These are phyloP conservation scores for Emydoidea blandingii DNA, from an alignment of 2,797 vertebrate species.

Conservation along the genomic window DNA sequence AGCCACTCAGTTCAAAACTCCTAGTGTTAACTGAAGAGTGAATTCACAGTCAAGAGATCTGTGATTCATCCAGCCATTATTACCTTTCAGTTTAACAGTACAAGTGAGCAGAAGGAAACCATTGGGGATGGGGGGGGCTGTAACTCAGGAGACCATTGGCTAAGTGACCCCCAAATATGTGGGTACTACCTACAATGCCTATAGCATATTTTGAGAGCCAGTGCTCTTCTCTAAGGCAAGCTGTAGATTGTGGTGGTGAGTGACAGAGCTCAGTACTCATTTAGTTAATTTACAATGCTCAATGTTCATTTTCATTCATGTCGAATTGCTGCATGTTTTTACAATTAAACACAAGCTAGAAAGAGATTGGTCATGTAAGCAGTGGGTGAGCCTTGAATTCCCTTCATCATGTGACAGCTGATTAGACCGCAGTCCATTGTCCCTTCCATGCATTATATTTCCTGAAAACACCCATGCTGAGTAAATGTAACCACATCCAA, in stretches of 20 bases:
- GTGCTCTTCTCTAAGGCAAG: fast-evolving
- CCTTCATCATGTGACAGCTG: not conserved
- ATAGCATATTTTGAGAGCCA: not conserved
- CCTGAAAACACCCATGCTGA: conserved; percentile 10
- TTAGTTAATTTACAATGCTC: not conserved
- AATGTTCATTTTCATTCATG: not conserved
- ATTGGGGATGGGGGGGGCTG: not conserved
- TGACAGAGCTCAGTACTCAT: not conserved
- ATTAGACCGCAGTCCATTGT: not conserved
- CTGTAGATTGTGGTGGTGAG: not conserved
- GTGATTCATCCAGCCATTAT: not conserved
- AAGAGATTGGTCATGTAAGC: not conserved
- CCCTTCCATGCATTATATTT: not conserved
- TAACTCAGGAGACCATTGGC: not conserved
- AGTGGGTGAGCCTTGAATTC: not conserved
- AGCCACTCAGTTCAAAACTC: not conserved
- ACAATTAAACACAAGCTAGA: not conserved
- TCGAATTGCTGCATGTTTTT: not conserved
- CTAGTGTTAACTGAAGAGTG: not conserved
- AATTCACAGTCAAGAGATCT: not conserved
- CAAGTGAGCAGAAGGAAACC: not conserved
- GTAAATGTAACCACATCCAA: not conserved
- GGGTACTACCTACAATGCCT: not conserved
- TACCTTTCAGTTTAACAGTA: not conserved
- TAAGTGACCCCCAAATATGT: not conserved